phyloP scores from a whole-genome alignment of 1,140 invertebrate genomes.

The Leptinotarsa texana region DNA sequence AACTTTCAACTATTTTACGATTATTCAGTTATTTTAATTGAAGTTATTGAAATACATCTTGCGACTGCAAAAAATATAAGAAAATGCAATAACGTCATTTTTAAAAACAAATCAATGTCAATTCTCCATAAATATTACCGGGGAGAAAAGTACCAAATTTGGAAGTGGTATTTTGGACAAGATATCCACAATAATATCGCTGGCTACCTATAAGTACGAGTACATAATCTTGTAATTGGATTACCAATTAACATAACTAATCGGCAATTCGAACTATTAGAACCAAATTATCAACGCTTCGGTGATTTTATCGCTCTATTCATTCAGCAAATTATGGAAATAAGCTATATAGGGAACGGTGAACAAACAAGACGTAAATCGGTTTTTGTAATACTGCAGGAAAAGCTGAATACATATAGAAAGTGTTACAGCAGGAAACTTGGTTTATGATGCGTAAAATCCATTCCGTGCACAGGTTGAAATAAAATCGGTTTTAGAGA shows the following conservation, averaged over 20 bases:
- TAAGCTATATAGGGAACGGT: background rate
- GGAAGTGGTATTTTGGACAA: too few relatives aligned
- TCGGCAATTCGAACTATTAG: background rate
- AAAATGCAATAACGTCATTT: too few relatives aligned
- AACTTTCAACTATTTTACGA: too few relatives aligned
- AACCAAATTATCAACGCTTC: slow-evolving; percentile 4
- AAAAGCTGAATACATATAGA: background rate
- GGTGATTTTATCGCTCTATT: slow-evolving; percentile 4
- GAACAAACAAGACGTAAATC: slow-evolving; percentile 8
- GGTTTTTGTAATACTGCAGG: slow-evolving; percentile 5
- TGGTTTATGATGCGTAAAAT: slow-evolving; percentile 6
- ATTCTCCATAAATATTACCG: too few relatives aligned
- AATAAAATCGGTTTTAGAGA: too few relatives aligned
- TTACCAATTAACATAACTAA: slow-evolving; percentile 18
- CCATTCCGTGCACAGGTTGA: too few relatives aligned
- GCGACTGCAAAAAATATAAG: too few relatives aligned
- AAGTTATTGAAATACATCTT: too few relatives aligned
- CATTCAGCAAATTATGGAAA: slow-evolving; percentile 8
- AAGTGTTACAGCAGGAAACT: slow-evolving; percentile 2
- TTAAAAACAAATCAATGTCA: too few relatives aligned
- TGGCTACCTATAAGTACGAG: background rate
- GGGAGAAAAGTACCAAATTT: too few relatives aligned
- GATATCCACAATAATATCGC: background rate
- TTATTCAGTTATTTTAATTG: too few relatives aligned
- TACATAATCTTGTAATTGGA: slow-evolving; percentile 10